A percentile compares a stretch with the other conserved stretches of the same genome.
These are phyloP conservation scores for Epizoanthus illoricatus DNA, from an alignment of 92 coral and sea anemone species.

Conservation along the genomic window DNA sequence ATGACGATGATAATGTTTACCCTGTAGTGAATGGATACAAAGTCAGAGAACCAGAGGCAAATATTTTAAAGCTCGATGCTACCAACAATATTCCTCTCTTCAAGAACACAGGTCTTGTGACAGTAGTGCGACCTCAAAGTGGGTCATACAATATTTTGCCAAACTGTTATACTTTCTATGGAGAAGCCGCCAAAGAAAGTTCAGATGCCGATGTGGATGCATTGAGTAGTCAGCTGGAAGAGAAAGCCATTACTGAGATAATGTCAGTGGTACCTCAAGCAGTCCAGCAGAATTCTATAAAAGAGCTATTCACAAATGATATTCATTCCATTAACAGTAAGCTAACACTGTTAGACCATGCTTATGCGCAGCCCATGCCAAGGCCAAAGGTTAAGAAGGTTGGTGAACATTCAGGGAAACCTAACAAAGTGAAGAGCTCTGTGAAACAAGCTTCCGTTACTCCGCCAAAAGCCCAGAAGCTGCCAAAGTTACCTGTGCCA, in stretches of 20 bases:
- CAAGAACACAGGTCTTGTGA: slow-evolving; percentile 71
- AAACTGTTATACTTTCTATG: slow-evolving; percentile 73
- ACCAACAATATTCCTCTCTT: slow-evolving; percentile 2
- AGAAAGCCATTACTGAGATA: slow-evolving; percentile 26
- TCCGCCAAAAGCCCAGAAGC: slow-evolving; percentile 15
- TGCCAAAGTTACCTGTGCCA: slow-evolving; percentile 34
- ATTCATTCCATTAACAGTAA: slow-evolving; percentile 70
- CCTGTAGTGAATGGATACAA: slow-evolving; percentile 45
- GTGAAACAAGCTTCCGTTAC: slow-evolving; percentile 6
- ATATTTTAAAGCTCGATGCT: not conserved
- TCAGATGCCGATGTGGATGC: slow-evolving; percentile 39
- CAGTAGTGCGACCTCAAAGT: slow-evolving; percentile 65
- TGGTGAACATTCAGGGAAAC: slow-evolving; percentile 5
- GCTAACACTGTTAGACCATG: slow-evolving; percentile 80
- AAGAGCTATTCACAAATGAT: slow-evolving; percentile 52
- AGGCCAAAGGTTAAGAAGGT: slow-evolving; percentile 39
- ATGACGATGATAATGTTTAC: slow-evolving; percentile 64
- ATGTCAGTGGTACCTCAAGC: slow-evolving; percentile 21
- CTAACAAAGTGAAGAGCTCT: not conserved
- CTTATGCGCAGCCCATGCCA: slow-evolving; percentile 82
- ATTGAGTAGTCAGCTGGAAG: slow-evolving; percentile 30
- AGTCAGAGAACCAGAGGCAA: slow-evolving; percentile 40
- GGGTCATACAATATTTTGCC: slow-evolving; percentile 60
- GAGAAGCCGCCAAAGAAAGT: slow-evolving; percentile 51
- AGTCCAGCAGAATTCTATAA: slow-evolving; percentile 29